These are phyloP conservation scores for Pogonocherus hispidulus DNA, from an alignment of 2,888 invertebrate genomes.

Conservation along the genomic window DNA sequence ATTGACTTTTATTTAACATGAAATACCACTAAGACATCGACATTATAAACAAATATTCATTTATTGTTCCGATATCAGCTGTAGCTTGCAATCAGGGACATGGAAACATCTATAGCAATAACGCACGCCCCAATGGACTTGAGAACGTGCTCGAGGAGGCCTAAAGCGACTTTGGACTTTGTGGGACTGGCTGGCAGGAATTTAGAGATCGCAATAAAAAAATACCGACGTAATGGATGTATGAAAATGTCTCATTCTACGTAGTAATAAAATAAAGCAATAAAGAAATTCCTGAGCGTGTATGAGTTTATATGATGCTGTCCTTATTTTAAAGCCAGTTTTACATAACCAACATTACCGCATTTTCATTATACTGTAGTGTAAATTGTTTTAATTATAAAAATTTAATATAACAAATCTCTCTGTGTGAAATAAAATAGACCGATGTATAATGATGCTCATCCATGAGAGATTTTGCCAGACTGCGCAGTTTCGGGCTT, in stretches of 20 bases:
- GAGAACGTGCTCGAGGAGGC: constrained; percentile 16
- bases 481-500: too few relatives aligned
- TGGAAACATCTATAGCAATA: constrained; percentile 18
- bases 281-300: not conserved
- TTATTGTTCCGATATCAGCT: constrained; percentile 11
- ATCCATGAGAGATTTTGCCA: too few relatives aligned
- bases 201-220: not conserved
- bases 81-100: constrained; percentile 9
- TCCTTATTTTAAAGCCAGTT: not conserved
- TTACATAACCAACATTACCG: too few relatives aligned
- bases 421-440: too few relatives aligned
- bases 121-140: constrained; percentile 11
- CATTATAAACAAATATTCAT: too few relatives aligned
- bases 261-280: not conserved
- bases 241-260: not conserved
- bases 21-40: too few relatives aligned
- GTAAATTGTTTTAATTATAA: too few relatives aligned
- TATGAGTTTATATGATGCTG: not conserved
- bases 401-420: too few relatives aligned
- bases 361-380: too few relatives aligned
- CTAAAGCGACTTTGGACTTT: constrained; percentile 5
- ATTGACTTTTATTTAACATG: too few relatives aligned
- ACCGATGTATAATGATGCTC: too few relatives aligned
- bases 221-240: not conserved
- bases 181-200: not conserved